A percentile compares a stretch with the other conserved stretches of the same genome.
Evolutionary conservation across 2,797 vertebrate species (phyloP).

Genomic region (Pogonophryne albipinna): DNA sequence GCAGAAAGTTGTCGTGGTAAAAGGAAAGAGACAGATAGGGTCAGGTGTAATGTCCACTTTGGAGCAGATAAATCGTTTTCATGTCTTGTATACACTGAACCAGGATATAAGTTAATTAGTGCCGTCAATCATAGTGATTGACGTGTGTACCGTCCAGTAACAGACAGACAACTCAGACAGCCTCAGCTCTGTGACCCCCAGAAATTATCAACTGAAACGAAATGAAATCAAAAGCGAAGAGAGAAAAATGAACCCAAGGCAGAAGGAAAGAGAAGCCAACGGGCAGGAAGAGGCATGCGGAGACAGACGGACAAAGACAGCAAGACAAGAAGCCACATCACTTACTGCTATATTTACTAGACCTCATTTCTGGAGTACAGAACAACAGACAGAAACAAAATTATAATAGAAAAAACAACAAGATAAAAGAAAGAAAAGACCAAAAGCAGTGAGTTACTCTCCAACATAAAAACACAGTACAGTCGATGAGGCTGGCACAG

Average conservation of each 20-base stretch:
- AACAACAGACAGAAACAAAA: constrained; percentile 73
- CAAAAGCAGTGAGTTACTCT: constrained; percentile 79
- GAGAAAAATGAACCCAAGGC: constrained; percentile 64
- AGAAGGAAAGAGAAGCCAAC: constrained; percentile 64
- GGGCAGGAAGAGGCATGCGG: constrained; percentile 76
- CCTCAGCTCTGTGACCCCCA: constrained; percentile 83
- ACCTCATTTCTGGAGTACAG: constrained; percentile 81
- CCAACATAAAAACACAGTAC: constrained; percentile 79
- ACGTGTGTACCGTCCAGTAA: constrained; percentile 80
- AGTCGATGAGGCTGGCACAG: constrained; percentile 75
- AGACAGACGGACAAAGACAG: constrained; percentile 70
- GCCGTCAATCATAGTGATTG: constrained; percentile 74
- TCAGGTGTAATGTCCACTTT: constrained; percentile 84
- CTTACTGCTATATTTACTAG: constrained; percentile 86
- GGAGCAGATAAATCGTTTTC: constrained; percentile 71
- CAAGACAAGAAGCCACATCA: constrained; percentile 84
- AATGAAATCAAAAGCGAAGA: constrained; percentile 46
- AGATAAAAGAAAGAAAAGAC: constrained; percentile 60
- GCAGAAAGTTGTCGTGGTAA: constrained; percentile 86
- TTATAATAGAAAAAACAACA: constrained; percentile 26
- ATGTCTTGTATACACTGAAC: constrained; percentile 61
- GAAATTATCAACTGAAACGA: constrained; percentile 49
- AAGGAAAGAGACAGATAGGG: constrained; percentile 85
- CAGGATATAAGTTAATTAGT: constrained; percentile 80
- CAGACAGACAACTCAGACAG: constrained; percentile 85